phyloP scores from a whole-genome alignment of 2,888 invertebrate species.

The Trissonchulus latispiculum region DNA sequence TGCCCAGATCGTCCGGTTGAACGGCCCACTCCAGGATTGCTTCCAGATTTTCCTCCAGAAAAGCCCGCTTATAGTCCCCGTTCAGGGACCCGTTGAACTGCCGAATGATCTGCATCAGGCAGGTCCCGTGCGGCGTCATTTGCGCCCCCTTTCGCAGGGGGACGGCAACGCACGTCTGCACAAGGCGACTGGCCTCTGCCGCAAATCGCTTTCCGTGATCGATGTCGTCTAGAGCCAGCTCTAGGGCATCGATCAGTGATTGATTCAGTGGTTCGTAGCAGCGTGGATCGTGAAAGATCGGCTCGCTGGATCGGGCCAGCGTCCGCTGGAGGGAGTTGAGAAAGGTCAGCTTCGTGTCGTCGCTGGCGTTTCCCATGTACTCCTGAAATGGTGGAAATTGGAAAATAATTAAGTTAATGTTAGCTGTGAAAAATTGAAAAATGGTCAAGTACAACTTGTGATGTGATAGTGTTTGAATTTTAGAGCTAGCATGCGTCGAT shows the following conservation, averaged over 20 bases:
- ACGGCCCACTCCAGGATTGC: constrained; percentile 11
- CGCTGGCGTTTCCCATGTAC: constrained; percentile 8
- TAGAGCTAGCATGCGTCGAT: too few species aligned
- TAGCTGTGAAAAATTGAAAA: too few species aligned
- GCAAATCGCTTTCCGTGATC: constrained; percentile 5
- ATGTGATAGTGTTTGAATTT: too few species aligned
- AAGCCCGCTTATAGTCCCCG: neutral
- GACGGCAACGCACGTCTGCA: constrained; percentile 10
- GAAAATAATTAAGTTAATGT: too few species aligned
- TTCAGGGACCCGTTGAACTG: neutral
- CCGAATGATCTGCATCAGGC: neutral
- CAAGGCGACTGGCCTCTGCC: neutral
- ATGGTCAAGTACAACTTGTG: too few species aligned
- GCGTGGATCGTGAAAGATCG: neutral
- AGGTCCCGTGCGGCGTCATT: constrained; percentile 9
- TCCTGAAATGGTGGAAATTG: too few species aligned
- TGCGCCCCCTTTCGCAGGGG: neutral
- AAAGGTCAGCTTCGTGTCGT: neutral
- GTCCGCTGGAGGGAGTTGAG: neutral
- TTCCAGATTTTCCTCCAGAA: constrained; percentile 9
- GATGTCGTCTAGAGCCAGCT: constrained; percentile 13
- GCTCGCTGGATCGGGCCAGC: constrained; percentile 12
- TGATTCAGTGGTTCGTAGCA: constrained; percentile 1
- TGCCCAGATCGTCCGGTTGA: neutral
- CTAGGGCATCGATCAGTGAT: constrained; percentile 8